phyloP scores from a whole-genome alignment of 2,888 invertebrate genomes.

The Enchytraeus crypticus region DNA sequence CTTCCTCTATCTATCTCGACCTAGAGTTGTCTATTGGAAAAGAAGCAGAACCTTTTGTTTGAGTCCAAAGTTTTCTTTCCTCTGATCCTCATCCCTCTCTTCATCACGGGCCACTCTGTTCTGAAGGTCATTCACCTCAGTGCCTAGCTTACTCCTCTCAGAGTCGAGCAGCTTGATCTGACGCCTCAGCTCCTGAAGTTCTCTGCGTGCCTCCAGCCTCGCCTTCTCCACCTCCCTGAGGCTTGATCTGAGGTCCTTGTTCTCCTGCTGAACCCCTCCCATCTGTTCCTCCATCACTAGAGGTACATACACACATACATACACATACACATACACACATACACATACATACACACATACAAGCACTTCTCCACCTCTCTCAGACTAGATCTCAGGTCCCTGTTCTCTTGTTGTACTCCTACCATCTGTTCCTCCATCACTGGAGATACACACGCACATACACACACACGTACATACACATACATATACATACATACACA shows the following conservation, averaged over 20 bases:
- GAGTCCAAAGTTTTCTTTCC: constrained; percentile 46
- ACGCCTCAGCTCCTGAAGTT: constrained; percentile 54
- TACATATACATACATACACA: too few species aligned
- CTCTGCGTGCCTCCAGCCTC: constrained; percentile 62
- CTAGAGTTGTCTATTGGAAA: too few species aligned
- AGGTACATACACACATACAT: too few species aligned
- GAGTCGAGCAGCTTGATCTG: constrained; percentile 47
- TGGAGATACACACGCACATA: too few species aligned
- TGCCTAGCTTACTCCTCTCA: constrained; percentile 45
- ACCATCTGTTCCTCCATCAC: constrained; percentile 70
- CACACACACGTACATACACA: too few species aligned
- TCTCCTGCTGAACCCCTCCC: constrained; percentile 65
- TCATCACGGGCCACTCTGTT: constrained; percentile 45
- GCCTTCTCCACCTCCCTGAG: constrained; percentile 67
- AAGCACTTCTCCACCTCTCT: constrained; percentile 67
- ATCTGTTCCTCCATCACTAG: constrained; percentile 67
- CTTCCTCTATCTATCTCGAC: too few species aligned
- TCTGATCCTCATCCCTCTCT: constrained; percentile 48
- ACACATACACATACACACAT: neutral
- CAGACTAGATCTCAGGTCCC: constrained; percentile 62
- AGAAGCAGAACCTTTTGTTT: constrained; percentile 52
- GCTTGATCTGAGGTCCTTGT: constrained; percentile 63
- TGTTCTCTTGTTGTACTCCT: constrained; percentile 66
- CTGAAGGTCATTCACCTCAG: constrained; percentile 47
- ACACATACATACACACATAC: too few species aligned